phyloP scores from a whole-genome alignment of 2,888 invertebrate species.

The Eudasyphora cyanicolor region DNA sequence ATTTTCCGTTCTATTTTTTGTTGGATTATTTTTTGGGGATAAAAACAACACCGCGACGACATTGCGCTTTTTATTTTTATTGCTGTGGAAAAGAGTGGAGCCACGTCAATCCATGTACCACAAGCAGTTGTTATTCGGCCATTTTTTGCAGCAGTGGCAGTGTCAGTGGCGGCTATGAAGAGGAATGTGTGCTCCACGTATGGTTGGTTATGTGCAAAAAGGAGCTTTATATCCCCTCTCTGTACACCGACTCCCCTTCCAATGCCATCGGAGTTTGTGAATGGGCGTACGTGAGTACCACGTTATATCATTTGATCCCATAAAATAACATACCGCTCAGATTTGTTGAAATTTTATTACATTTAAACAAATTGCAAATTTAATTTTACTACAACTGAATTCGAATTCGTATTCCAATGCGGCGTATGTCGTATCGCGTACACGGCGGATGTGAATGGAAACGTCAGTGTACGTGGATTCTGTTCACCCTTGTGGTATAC shows the following conservation, averaged over 20 bases:
- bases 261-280: background rate
- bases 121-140: slow-evolving; percentile 8
- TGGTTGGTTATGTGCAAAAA: no score
- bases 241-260: no score
- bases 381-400: slow-evolving; percentile 41
- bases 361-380: slow-evolving; percentile 62
- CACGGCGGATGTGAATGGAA: background rate
- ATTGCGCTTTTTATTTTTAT: slow-evolving; percentile 21
- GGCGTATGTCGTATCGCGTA: no score
- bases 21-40: slow-evolving; percentile 39
- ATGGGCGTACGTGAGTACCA: slow-evolving; percentile 46
- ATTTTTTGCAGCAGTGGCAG: background rate
- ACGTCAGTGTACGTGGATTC: slow-evolving; percentile 7
- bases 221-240: no score
- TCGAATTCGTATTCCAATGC: slow-evolving; percentile 12
- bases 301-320: slow-evolving; percentile 53
- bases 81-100: background rate
- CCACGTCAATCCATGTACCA: background rate
- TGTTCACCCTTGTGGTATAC: no score
- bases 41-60: slow-evolving; percentile 20
- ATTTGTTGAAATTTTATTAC: slow-evolving; percentile 62
- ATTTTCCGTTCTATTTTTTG: background rate
- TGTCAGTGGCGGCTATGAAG: background rate
- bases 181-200: background rate
- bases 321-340: slow-evolving; percentile 58